phyloP scores from a whole-genome alignment of 2,797 vertebrate genomes.

The Sebastes nivosus region DNA sequence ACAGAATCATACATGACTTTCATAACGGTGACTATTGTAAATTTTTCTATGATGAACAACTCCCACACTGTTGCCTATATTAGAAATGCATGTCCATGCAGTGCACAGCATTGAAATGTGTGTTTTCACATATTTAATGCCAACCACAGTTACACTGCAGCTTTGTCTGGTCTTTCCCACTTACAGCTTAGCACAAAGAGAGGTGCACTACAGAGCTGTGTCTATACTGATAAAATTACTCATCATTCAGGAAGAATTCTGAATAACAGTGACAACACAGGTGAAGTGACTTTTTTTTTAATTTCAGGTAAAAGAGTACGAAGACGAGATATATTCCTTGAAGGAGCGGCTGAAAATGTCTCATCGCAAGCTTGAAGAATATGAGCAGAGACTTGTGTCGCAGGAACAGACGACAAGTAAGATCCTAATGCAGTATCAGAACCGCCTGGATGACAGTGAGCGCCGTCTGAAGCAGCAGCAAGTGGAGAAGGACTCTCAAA shows the following conservation, averaged over 20 bases:
- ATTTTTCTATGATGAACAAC: conserved; percentile 14
- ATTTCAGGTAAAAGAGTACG: conserved; percentile 92
- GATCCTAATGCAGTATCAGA: conserved; percentile 95
- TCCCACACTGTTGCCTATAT: conserved; percentile 8
- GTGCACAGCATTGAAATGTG: neutral
- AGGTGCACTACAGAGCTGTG: neutral
- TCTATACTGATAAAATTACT: neutral
- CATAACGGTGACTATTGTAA: neutral
- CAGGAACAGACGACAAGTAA: conserved; percentile 96
- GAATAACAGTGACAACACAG: neutral
- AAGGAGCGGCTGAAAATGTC: conserved; percentile 97
- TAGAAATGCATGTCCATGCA: neutral
- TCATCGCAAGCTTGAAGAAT: conserved; percentile 96
- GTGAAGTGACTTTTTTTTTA: neutral
- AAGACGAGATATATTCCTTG: conserved; percentile 95
- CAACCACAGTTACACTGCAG: neutral
- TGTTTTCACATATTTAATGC: conserved; percentile 4
- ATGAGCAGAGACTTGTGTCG: conserved; percentile 89
- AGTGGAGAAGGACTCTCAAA: conserved; percentile 94
- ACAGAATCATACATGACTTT: neutral
- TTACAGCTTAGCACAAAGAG: neutral
- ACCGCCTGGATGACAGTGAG: conserved; percentile 94
- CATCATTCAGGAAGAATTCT: neutral
- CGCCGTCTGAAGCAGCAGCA: conserved; percentile 93
- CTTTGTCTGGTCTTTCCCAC: neutral